phyloP scores from a whole-genome alignment of 1,140 invertebrate species.

The Drosophila pectinifera region DNA sequence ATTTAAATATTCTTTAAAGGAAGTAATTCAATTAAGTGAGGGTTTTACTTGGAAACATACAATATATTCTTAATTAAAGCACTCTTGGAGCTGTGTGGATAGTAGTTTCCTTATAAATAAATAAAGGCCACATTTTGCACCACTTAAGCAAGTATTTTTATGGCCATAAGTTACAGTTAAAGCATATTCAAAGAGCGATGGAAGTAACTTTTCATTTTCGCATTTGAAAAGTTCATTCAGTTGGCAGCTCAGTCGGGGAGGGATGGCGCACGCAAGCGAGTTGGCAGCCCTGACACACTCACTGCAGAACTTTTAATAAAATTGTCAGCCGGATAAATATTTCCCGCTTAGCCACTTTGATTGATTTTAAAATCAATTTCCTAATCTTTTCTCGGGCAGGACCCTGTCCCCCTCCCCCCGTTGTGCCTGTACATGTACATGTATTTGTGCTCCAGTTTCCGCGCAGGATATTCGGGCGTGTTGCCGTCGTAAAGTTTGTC shows the following conservation, averaged over 20 bases:
- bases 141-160: neutral
- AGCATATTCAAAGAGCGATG: neutral
- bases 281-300: conserved; percentile 11
- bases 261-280: neutral
- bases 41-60: too few species aligned
- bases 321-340: conserved; percentile 25
- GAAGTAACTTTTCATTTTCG: neutral
- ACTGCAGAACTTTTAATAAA: conserved; percentile 29
- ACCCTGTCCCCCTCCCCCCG: too few species aligned
- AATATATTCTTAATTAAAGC: too few species aligned
- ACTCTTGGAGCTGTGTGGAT: too few species aligned
- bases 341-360: conserved; percentile 29
- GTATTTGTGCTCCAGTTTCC: conserved; percentile 13
- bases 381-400: conserved; percentile 22
- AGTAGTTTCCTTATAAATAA: too few species aligned
- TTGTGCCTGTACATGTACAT: neutral
- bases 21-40: neutral
- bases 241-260: conserved; percentile 1
- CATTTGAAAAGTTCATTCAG: neutral
- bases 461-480: conserved; percentile 27
- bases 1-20: neutral
- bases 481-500: conserved; percentile 62
- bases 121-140: neutral
- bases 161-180: neutral
- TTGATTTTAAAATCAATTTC: conserved; percentile 54